Evolutionary conservation across 2,888 invertebrate species (phyloP).

Genomic region (Nomada ruficornis): DNA sequence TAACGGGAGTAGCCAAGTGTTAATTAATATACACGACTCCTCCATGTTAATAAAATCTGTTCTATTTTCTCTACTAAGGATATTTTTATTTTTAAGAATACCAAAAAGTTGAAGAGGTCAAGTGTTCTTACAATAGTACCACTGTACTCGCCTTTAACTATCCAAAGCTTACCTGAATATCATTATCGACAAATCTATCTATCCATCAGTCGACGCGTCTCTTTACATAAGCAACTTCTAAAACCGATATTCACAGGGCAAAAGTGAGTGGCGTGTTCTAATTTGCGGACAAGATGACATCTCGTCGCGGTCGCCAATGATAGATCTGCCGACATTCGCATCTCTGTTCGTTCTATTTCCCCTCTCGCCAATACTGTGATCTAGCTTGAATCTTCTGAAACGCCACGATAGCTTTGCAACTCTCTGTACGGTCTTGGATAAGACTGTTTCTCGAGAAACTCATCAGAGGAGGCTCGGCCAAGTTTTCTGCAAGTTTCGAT

Average conservation of each 20-base stretch:
- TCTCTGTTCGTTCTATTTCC: slow-evolving; percentile 40
- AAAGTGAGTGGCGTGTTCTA: slow-evolving; percentile 36
- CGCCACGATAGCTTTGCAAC: slow-evolving; percentile 31
- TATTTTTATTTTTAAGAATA: no score
- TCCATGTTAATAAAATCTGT: no score
- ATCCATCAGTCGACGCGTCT: no score
- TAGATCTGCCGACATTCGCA: slow-evolving; percentile 30
- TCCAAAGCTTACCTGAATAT: no score
- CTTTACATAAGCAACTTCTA: not conserved
- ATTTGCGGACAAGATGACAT: slow-evolving; percentile 44
- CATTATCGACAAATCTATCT: no score
- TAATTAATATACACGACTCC: no score
- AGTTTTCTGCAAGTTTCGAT: slow-evolving; percentile 40
- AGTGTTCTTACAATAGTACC: no score
- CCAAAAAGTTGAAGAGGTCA: no score
- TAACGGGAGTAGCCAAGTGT: no score
- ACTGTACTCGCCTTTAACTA: no score
- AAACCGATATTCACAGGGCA: slow-evolving; percentile 2
- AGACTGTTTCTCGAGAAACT: slow-evolving; percentile 17
- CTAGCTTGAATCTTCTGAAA: slow-evolving; percentile 37
- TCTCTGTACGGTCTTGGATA: no score
- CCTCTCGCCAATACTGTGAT: slow-evolving; percentile 14
- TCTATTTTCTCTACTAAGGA: no score
- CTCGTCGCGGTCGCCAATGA: slow-evolving; percentile 49
- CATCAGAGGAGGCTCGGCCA: slow-evolving; percentile 23